Conservation (phyloP, 2,113 vertebrate species). For the Electrona antarctica region DNA sequence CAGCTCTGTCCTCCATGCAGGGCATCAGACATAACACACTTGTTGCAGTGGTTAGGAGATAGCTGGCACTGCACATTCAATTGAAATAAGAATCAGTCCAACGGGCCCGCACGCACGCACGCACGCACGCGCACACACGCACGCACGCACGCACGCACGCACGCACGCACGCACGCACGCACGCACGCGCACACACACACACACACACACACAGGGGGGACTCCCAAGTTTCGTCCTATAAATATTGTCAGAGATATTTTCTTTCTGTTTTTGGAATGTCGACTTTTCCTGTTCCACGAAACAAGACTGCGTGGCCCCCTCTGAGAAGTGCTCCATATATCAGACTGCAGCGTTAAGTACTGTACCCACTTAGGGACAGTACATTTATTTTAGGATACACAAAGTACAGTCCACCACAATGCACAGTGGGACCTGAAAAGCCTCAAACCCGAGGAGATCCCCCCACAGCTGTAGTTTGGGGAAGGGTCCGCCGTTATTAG, state of each 20-base stretch:
- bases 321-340: slow-evolving; percentile 47
- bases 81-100: slow-evolving; percentile 30
- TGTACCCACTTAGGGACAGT: slow-evolving; percentile 58
- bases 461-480: slow-evolving; percentile 22
- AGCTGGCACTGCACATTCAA: slow-evolving; percentile 23
- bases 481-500: background rate
- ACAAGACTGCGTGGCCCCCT: slow-evolving; percentile 9
- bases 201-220: too few species aligned
- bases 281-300: slow-evolving; percentile 32
- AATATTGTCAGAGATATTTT: slow-evolving; percentile 11
- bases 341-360: slow-evolving; percentile 52
- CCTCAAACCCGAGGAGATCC: slow-evolving; percentile 1
- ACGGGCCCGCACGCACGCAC: too few species aligned
- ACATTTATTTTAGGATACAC: slow-evolving; percentile 62
- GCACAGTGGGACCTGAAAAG: background rate
- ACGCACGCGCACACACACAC: too few species aligned
- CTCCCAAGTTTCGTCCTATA: too few species aligned
- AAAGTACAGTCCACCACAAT: slow-evolving; percentile 33
- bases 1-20: slow-evolving; percentile 51
- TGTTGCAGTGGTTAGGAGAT: slow-evolving; percentile 28
- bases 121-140: too few species aligned
- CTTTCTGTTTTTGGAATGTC: slow-evolving; percentile 25
- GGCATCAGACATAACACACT: slow-evolving; percentile 29
- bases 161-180: too few species aligned
- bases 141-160: too few species aligned